Evolutionary conservation across 2,797 vertebrate genomes (phyloP).

Genomic region (Otolemur crassicaudatus): DNA sequence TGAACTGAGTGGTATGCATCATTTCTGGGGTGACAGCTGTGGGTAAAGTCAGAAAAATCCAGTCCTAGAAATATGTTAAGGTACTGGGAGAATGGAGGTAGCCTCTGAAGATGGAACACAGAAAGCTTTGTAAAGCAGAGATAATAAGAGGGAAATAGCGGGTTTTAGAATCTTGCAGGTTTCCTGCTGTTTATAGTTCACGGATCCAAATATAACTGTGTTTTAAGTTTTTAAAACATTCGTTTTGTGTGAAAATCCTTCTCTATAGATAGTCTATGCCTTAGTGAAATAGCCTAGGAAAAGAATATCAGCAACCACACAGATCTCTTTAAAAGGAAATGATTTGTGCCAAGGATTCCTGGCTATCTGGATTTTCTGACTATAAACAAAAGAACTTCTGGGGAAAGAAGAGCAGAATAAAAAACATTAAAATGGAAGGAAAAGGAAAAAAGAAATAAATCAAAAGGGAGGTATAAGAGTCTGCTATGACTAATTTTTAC

Average conservation of each 20-base stretch:
- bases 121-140: slow-evolving; percentile 33
- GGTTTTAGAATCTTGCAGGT: slow-evolving; percentile 55
- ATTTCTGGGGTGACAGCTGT: slow-evolving; percentile 63
- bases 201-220: slow-evolving; percentile 69
- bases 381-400: slow-evolving; percentile 34
- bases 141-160: slow-evolving; percentile 35
- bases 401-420: slow-evolving; percentile 2
- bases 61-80: not conserved
- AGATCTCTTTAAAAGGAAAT: slow-evolving; percentile 43
- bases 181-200: slow-evolving; percentile 70
- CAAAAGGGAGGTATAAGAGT: not conserved
- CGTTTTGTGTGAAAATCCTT: slow-evolving; percentile 65
- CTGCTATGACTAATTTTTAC: slow-evolving; percentile 29
- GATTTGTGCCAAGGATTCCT: not conserved
- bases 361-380: slow-evolving; percentile 46
- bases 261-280: slow-evolving; percentile 30
- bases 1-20: slow-evolving; percentile 57
- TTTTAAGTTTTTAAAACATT: slow-evolving; percentile 68
- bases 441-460: not conserved
- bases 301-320: not conserved
- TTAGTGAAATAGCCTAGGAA: slow-evolving; percentile 44
- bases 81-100: slow-evolving; percentile 9
- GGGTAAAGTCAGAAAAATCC: slow-evolving; percentile 65
- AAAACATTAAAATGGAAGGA: slow-evolving; percentile 37
- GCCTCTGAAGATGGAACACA: slow-evolving; percentile 42